These are phyloP conservation scores for Volucella inanis DNA, from an alignment of 2,888 invertebrate genomes.

Conservation along the genomic window DNA sequence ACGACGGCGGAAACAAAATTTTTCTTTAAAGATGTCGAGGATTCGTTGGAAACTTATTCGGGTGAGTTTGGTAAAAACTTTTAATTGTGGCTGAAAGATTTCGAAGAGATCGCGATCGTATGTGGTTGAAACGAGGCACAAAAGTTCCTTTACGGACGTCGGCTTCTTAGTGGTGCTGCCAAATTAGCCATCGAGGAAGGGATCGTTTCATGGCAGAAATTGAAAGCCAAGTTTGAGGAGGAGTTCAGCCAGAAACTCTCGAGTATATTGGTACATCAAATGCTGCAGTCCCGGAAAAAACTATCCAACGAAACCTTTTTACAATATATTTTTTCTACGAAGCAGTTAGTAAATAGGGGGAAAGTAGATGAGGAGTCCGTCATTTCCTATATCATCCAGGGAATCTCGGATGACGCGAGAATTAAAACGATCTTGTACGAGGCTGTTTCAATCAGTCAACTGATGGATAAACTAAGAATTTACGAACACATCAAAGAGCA, in stretches of 20 bases:
- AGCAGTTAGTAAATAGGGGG: neutral
- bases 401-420: neutral
- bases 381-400: neutral
- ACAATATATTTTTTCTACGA: neutral
- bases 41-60: neutral
- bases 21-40: neutral
- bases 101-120: neutral
- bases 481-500: neutral
- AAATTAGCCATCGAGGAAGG: neutral
- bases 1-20: neutral
- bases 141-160: neutral
- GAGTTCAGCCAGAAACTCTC: neutral
- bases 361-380: slow-evolving; percentile 2
- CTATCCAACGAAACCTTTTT: neutral
- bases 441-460: too few species aligned
- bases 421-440: neutral
- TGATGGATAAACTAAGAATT: neutral
- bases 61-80: neutral
- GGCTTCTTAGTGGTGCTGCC: neutral
- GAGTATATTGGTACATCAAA: neutral
- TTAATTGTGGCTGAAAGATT: neutral
- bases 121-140: neutral
- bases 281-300: neutral
- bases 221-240: neutral
- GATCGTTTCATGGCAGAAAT: neutral